Evolutionary conservation across 2,797 vertebrate species (phyloP).

Genomic region (Sebastes minor): DNA sequence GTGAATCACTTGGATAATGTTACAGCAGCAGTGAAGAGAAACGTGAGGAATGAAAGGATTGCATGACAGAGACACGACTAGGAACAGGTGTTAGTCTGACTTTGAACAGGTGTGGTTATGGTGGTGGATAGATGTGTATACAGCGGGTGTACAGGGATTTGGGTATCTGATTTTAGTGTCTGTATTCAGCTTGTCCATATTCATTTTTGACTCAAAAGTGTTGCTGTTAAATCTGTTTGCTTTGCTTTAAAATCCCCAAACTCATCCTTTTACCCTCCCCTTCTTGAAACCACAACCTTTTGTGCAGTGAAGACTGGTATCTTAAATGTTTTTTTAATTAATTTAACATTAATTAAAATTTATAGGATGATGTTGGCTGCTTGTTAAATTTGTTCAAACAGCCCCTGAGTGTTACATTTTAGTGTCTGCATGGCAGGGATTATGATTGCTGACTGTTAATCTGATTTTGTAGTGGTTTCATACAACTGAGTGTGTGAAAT

Average conservation of each 20-base stretch:
- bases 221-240: background rate
- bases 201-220: background rate
- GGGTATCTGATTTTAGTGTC: background rate
- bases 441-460: background rate
- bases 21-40: background rate
- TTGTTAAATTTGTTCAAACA: background rate
- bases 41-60: slow-evolving; percentile 6
- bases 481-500: background rate
- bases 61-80: slow-evolving; percentile 9
- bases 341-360: background rate
- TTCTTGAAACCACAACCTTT: no score
- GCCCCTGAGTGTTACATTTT: background rate
- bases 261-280: no score
- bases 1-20: background rate
- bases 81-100: slow-evolving; percentile 11
- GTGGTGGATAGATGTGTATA: background rate
- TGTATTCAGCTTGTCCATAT: background rate
- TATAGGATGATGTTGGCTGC: background rate
- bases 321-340: background rate
- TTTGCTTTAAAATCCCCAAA: background rate
- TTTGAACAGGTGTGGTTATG: background rate
- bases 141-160: background rate
- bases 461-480: background rate
- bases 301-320: background rate
- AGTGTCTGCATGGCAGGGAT: background rate